Evolutionary conservation across 1,140 invertebrate species (phyloP), one percentile per base, ranked within the genome.

Genomic region (Drosophila kikkawai): DNA sequence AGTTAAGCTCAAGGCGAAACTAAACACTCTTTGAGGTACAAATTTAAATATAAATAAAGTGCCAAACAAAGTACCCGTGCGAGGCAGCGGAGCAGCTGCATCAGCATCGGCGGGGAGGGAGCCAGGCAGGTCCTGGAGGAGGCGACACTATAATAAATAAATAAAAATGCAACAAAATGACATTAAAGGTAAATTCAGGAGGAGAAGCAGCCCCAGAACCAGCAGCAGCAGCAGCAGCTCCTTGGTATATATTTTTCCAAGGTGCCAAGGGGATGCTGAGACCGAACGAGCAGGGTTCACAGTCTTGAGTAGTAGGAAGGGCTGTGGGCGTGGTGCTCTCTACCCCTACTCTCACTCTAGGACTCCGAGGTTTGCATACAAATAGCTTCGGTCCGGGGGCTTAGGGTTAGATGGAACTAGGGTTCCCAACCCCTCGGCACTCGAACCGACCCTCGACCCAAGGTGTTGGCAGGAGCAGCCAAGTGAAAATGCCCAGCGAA

Each of bases 1-100:
- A 78, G 75, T 68, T 64, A 53, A 75, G 83, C 80, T 80, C 67
- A 67, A 80, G 84, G 77, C 77, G 58, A 90, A 75, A 81, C 84
- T 84, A 87, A 87, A 87, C 82, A 88, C 80, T 81, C 82, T 87
- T 87, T 87, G 85, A 88, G 84, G 57, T 87, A 75, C 76, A 80
- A 88, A 88, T 88, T 88, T 88, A 88, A 88, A 88, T 88, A 88
- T 90, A 88, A 88, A 88, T 88, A 88, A 88, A 88, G 80, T 88
- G 85, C 74, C 84, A 90, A 88, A 88, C 84, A 84, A 88, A 88
- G 85, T 88, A 47, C 73, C 37, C 80, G 45, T 69, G 65, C 60
- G 76, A 80, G 44, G 80, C 79, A 45, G 51, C 61, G 69, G 64
- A 75, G 64, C 84, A 90, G 80, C 77, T 80, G 80, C 80, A 63